phyloP scores from a whole-genome alignment of 2,113 vertebrate species.

The Trematomus loennbergii region DNA sequence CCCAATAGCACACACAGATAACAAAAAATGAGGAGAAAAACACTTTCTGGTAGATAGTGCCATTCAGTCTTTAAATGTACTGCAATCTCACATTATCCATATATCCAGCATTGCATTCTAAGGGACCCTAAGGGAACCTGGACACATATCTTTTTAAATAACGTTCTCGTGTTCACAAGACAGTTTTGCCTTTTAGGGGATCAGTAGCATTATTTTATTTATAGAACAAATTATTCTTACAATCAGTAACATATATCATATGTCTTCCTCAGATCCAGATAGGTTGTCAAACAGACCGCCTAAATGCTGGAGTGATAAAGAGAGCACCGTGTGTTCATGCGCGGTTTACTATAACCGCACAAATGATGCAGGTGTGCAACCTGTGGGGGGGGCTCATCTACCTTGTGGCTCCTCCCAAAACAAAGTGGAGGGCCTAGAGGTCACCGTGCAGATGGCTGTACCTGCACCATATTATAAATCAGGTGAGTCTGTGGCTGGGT shows the following conservation, averaged over 20 bases:
- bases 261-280: constrained; percentile 79
- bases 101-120: too few relatives aligned
- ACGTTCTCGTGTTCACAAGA: too few relatives aligned
- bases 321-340: constrained; percentile 72
- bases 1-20: too few relatives aligned
- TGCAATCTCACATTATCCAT: not conserved
- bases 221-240: not conserved
- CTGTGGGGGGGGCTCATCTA: constrained; percentile 84
- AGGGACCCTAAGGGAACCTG: too few relatives aligned
- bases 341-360: constrained; percentile 62
- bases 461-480: constrained; percentile 82
- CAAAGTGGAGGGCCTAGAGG: constrained; percentile 57
- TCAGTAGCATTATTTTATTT: not conserved
- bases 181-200: too few relatives aligned
- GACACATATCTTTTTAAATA: too few relatives aligned
- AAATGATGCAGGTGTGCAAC: constrained; percentile 75
- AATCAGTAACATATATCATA: not conserved
- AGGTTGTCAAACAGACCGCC: constrained; percentile 82
- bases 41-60: not conserved
- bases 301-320: constrained; percentile 66
- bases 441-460: constrained; percentile 75
- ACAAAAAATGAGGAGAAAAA: not conserved
- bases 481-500: constrained; percentile 60
- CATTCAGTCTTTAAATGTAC: not conserved
- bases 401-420: constrained; percentile 76